A percentile compares a stretch with the other conserved stretches of the same genome.
Evolutionary conservation across 2,797 vertebrate species (phyloP).

Genomic region (Clamator glandarius): DNA sequence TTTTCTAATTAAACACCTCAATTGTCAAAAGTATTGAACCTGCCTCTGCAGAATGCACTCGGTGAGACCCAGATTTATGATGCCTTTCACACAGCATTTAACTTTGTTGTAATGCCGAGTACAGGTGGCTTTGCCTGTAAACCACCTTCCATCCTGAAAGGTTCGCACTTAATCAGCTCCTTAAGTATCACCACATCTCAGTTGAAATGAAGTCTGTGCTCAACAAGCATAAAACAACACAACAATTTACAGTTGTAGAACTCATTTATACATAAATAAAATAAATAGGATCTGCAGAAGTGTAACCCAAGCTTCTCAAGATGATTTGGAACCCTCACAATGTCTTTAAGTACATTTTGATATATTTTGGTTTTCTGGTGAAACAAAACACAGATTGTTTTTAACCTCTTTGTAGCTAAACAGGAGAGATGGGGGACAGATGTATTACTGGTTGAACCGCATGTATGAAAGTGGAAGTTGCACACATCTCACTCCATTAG

Average conservation of each 20-base stretch:
- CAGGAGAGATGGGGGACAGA: not conserved
- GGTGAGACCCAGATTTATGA: rapidly evolving
- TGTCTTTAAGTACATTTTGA: not conserved
- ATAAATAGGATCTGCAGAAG: not conserved
- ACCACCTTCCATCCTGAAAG: not conserved
- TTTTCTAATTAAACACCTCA: not conserved
- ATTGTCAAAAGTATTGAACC: not conserved
- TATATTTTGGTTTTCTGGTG: not conserved
- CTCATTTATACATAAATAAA: not conserved
- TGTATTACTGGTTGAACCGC: not conserved
- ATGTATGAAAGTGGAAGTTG: not conserved
- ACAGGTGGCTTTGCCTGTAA: not conserved
- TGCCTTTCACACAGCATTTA: not conserved
- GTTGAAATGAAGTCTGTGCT: not conserved
- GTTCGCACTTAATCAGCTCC: not conserved
- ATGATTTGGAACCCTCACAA: not conserved
- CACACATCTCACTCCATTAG: rapidly evolving
- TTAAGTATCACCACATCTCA: not conserved
- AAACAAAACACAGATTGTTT: not conserved
- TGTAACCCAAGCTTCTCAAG: not conserved
- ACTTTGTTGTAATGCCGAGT: not conserved
- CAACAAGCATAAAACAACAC: not conserved
- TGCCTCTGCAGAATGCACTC: not conserved
- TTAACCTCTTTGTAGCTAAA: not conserved
- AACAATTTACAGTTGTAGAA: not conserved